These are phyloP conservation scores for Stenopsyche tienmushanensis DNA, from an alignment of 1,140 invertebrate species.

Conservation along the genomic window DNA sequence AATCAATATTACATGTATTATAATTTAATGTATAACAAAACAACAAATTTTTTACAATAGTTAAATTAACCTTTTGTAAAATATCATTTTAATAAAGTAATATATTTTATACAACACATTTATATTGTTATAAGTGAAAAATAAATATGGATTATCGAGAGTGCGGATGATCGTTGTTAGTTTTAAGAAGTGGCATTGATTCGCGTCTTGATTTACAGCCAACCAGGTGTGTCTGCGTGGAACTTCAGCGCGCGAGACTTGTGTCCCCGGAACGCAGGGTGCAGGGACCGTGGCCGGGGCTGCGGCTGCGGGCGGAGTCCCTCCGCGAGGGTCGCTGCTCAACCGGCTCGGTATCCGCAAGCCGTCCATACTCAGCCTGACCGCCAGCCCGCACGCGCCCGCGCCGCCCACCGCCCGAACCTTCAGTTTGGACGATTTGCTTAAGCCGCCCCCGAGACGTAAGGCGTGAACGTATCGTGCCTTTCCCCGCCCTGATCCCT, in stretches of 20 bases:
- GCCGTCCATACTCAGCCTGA: conserved; percentile 73
- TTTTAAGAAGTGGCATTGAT: no score
- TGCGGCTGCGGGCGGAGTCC: conserved; percentile 49
- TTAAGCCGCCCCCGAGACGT: conserved; percentile 72
- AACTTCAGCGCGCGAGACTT: conserved; percentile 42
- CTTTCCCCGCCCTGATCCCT: neutral
- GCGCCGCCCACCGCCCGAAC: conserved; percentile 63
- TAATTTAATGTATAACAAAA: no score
- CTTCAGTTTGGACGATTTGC: conserved; percentile 80
- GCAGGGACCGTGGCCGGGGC: conserved; percentile 38
- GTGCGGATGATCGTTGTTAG: no score
- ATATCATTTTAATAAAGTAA: no score
- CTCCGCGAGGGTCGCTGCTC: conserved; percentile 64
- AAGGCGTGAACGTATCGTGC: conserved; percentile 51
- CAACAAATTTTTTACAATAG: no score
- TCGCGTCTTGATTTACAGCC: no score
- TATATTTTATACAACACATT: no score
- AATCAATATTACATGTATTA: no score
- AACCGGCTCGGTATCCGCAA: conserved; percentile 77
- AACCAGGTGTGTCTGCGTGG: conserved; percentile 44
- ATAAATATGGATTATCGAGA: no score
- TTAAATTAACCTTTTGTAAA: no score
- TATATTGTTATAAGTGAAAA: no score
- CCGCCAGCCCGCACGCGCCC: conserved; percentile 57
- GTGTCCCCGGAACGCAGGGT: conserved; percentile 49